A percentile compares a stretch with the other conserved stretches of the same genome.
Evolutionary conservation across 2,797 vertebrate species (phyloP).

Genomic region (Danio tinwini): DNA sequence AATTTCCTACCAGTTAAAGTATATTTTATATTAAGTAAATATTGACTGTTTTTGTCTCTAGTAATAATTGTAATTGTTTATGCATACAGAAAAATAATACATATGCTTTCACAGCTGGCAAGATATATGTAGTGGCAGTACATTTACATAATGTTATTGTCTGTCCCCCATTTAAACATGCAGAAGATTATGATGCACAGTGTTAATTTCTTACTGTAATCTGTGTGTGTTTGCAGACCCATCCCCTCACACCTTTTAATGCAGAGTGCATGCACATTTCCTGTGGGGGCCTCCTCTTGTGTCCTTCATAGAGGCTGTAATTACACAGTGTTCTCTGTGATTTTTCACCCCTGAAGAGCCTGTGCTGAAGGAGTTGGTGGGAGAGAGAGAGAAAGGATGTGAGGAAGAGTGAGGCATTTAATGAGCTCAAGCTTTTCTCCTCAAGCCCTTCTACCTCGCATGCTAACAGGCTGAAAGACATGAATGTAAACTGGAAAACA

Average conservation of each 20-base stretch:
- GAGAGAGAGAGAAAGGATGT: slow-evolving; percentile 24
- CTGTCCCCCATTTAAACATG: slow-evolving; percentile 17
- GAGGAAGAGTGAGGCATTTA: slow-evolving; percentile 27
- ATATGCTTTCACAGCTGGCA: not conserved
- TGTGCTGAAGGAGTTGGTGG: slow-evolving; percentile 44
- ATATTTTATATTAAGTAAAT: too few relatives aligned
- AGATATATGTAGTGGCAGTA: not conserved
- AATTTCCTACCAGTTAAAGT: too few relatives aligned
- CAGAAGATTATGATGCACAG: not conserved
- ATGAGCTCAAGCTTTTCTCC: slow-evolving; percentile 40
- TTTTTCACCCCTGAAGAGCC: slow-evolving; percentile 57
- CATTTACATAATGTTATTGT: not conserved
- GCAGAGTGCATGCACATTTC: slow-evolving; percentile 42
- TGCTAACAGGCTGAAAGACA: slow-evolving; percentile 19
- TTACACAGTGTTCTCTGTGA: slow-evolving; percentile 60
- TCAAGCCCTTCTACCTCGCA: slow-evolving; percentile 16
- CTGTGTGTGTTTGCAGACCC: slow-evolving; percentile 31
- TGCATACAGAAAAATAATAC: not conserved
- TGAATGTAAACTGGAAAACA: not conserved
- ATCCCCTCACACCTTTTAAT: slow-evolving; percentile 37
- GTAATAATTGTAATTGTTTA: not conserved
- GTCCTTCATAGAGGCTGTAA: slow-evolving; percentile 68
- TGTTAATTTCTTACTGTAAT: slow-evolving; percentile 8
- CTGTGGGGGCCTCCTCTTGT: slow-evolving; percentile 44
- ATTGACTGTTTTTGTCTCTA: too few relatives aligned